Base-by-base conservation (phyloP, 1,140 invertebrate genomes). In the Zaprionus capensis region DNA sequence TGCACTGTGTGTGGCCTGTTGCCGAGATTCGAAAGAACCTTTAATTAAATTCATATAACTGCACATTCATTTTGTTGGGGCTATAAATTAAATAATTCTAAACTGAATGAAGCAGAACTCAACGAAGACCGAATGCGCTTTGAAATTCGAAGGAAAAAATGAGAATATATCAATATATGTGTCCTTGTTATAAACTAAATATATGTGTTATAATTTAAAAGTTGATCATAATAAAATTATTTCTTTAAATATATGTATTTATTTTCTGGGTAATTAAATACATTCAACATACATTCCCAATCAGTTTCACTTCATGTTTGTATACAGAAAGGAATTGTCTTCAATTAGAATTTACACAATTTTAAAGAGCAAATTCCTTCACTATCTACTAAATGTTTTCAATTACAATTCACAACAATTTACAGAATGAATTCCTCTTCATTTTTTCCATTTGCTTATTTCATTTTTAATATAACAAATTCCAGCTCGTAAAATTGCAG, bases 41-140 rank as follows among this genome's bases (percentile, higher is more conserved):
- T 69, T 81, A 74, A 85, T 82, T 82, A 79, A 87, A 73, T 71
- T 69, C 38, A 69, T 38, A 22, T 41, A 68, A 26, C 36, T 61
- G 31, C 36, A 49, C 66, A 46, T 68, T 67, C 14, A 24, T 26
- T 62, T 63, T 26, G 26, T 6, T 22, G 26, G 11, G 17, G 41
- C 26, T 34, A 49, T 63, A 20, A 51, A 51, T 28, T 31, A 11
- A 26, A n/a, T 28, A 44, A 44, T 12, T 61, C n/a, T 46, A 24
- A 46, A 46, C 0, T 5, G 11, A 20, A 46, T 6, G 1, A 17
- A 0, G 46, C 9, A 49, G 46, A 1, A 17, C 15, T 34, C 53
- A 57, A 51, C 28, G 57, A 77, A 62, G 26, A 26, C 12, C 3
- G 15, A 28, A 56, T 28, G 44, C 44, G 6, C 22, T 62, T 26